Percentiles rank a stretch among this genome's conserved stretches.
Evolutionary conservation across 2,113 vertebrate species (phyloP).

Genomic region (Thermophis baileyi): DNA sequence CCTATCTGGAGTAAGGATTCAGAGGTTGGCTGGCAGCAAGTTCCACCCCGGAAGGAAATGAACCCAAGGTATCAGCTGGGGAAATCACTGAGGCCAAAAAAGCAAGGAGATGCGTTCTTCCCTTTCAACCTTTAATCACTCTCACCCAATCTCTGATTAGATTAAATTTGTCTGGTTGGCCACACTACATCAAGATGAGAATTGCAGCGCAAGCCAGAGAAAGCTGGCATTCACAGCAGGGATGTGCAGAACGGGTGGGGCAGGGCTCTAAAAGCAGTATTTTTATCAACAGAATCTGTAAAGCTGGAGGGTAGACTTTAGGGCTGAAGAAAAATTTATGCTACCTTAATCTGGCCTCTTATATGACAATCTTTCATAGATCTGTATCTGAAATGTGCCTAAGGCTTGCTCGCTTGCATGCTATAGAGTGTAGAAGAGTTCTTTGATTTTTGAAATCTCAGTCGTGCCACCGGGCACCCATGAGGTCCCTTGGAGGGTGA

Average conservation of each 20-base stretch:
- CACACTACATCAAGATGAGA: neutral
- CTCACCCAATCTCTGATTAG: neutral
- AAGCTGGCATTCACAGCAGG: neutral
- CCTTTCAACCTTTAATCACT: neutral
- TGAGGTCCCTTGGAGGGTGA: neutral
- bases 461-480: neutral
- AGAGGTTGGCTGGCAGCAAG: neutral
- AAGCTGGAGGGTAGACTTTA: slow-evolving; percentile 20
- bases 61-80: neutral
- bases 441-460: slow-evolving; percentile 16
- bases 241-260: neutral
- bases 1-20: neutral
- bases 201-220: neutral
- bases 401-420: neutral
- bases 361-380: slow-evolving; percentile 4
- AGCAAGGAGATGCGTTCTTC: neutral
- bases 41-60: neutral
- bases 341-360: slow-evolving; percentile 19
- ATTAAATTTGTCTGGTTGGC: neutral
- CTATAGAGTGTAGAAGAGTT: neutral
- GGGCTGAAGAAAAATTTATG: neutral
- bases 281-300: slow-evolving; percentile 10
- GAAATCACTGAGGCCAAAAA: neutral
- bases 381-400: slow-evolving; percentile 20
- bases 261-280: neutral